Percentiles rank a stretch among this genome's conserved stretches.
Evolutionary conservation across 2,113 vertebrate species (phyloP).

Genomic region (Cairina moschata): DNA sequence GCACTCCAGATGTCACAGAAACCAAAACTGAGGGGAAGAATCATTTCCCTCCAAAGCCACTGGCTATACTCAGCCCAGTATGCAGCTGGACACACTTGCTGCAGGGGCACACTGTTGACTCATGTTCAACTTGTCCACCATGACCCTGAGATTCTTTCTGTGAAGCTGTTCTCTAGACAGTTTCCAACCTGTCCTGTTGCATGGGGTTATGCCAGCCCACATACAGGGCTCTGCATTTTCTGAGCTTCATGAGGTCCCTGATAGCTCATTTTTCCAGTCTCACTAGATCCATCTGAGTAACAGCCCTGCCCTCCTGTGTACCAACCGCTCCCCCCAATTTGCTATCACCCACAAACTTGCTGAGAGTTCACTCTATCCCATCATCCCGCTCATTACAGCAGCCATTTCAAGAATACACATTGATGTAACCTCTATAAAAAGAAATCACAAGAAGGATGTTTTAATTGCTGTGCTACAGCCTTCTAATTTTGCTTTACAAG

Average conservation of each 20-base stretch:
- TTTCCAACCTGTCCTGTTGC: background rate
- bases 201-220: background rate
- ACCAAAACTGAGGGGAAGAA: background rate
- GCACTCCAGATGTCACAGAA: background rate
- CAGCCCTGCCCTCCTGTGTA: constrained; percentile 14
- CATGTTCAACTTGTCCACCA: background rate
- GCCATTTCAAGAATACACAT: background rate
- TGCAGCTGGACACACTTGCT: background rate
- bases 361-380: constrained; percentile 12
- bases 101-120: background rate
- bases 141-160: background rate
- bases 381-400: constrained; percentile 12
- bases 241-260: background rate
- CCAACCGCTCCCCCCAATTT: constrained; percentile 42
- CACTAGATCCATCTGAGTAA: background rate
- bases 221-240: background rate
- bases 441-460: no score
- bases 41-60: background rate
- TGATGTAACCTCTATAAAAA: background rate
- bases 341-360: constrained; percentile 15
- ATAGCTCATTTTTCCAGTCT: constrained; percentile 36
- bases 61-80: background rate
- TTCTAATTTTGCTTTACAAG: background rate
- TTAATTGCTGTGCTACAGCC: no score
- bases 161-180: background rate